These are phyloP conservation scores for Triplophysa bombifrons DNA, from an alignment of 2,797 vertebrate species.

Conservation along the genomic window DNA sequence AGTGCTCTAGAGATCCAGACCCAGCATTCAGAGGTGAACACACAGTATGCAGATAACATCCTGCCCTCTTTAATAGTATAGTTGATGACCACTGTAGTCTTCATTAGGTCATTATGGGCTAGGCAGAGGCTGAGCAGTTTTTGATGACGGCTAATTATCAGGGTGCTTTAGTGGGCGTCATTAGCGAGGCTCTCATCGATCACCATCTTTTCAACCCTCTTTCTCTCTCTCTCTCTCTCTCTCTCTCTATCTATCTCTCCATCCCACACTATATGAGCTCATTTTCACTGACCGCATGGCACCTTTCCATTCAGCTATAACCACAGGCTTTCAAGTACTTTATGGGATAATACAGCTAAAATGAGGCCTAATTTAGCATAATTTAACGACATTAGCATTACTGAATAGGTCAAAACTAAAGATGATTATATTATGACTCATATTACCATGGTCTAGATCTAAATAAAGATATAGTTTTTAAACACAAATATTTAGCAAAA, in stretches of 20 bases:
- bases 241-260: neutral
- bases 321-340: slow-evolving; percentile 13
- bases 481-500: too few species aligned
- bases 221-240: neutral
- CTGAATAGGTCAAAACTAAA: neutral
- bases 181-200: slow-evolving; percentile 55
- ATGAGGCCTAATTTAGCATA: neutral
- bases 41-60: slow-evolving; percentile 50
- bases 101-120: slow-evolving; percentile 56
- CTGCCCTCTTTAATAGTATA: slow-evolving; percentile 48
- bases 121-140: slow-evolving; percentile 47
- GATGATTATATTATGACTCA: too few species aligned
- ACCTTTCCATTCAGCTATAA: slow-evolving; percentile 21
- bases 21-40: slow-evolving; percentile 36
- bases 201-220: slow-evolving; percentile 39
- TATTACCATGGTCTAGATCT: too few species aligned
- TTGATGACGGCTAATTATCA: slow-evolving; percentile 64
- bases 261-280: neutral
- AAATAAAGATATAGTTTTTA: too few species aligned
- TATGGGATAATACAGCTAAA: neutral
- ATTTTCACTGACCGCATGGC: slow-evolving; percentile 8
- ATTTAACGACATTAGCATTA: neutral
- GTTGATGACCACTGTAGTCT: slow-evolving; percentile 51
- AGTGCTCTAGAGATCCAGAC: slow-evolving; percentile 11
- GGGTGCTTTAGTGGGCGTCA: slow-evolving; percentile 48